Base-by-base conservation (phyloP, 2,113 vertebrate species). In the Serilophus lunatus region DNA sequence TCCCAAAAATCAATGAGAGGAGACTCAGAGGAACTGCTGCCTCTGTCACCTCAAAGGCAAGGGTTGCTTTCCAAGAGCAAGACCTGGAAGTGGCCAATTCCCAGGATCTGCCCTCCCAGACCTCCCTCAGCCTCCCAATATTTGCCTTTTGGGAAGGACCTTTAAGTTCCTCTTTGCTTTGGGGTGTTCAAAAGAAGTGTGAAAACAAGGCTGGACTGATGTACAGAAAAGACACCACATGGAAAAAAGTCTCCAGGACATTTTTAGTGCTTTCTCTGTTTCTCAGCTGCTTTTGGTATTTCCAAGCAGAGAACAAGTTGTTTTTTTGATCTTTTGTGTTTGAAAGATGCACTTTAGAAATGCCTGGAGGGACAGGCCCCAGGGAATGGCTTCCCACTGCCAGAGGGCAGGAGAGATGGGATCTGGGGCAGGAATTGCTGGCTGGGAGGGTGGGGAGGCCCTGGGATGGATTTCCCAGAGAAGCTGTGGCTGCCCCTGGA, bases 201-300 rank as follows among this genome's bases (percentile, higher is more conserved):
- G 7, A 28, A 47, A 36, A 14, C 2, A 9, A 47, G 6, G 1
- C 2, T 4, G 12, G 40, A 6, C 31, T 47, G 18, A 20, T 6
- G 9, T 1, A 2, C 16, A 11, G 35, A 49, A 3, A 0, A 54
- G 31, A 20, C 9, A 36, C 6, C 16, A 22, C 35, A 12, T 4
- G 23, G 15, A 45, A 38, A 14, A 4, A 13, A 54, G 13, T 19
- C 38, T 66, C n/a, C 74, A 45, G 79, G 18, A 16, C 9, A 29
- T 33, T 36, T 81, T 66, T 25, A 60, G 44, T 29, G n/a, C 12
- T 64, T 78, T 74, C 18, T 86, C 38, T 3, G 1, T 25, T 45
- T 65, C 57, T 77, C 49, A 28, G n/a, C 28, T 54, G 54, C 29
- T 59, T 83, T 65, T 20, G 36, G 25, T 57, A 51, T 60, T 70